Conservation (phyloP, 1,140 invertebrate species). For the Pseudomyrmex concolor region DNA sequence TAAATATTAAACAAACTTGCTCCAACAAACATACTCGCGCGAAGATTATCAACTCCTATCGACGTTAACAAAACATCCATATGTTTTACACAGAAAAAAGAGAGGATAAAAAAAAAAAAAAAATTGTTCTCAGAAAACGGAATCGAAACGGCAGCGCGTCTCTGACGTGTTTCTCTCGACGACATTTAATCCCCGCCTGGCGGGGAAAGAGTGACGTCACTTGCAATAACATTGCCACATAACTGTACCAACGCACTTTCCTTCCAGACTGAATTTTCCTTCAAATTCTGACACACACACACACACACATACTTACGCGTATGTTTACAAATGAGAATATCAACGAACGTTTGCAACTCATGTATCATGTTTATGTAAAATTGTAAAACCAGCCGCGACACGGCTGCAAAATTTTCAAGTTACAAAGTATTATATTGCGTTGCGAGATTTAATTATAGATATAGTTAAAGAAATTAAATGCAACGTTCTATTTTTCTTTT, state of each 20-base stretch:
- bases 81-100: slow-evolving; percentile 6
- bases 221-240: not conserved
- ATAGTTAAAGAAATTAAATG: too few species aligned
- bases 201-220: slow-evolving; percentile 1
- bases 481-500: too few species aligned
- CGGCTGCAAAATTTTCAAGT: too few species aligned
- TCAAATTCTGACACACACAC: not conserved
- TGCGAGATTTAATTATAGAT: too few species aligned
- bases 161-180: not conserved
- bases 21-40: too few species aligned
- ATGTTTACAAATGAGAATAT: too few species aligned
- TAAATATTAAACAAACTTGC: too few species aligned
- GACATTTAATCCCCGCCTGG: not conserved
- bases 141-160: not conserved
- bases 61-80: slow-evolving; percentile 5
- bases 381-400: too few species aligned
- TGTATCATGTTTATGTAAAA: too few species aligned
- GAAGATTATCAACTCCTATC: not conserved
- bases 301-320: not conserved
- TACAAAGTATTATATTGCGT: too few species aligned
- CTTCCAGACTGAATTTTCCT: not conserved
- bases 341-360: too few species aligned
- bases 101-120: not conserved
- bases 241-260: not conserved
- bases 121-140: not conserved